Evolutionary conservation across 1,140 invertebrate species (phyloP), one percentile per base, ranked within the genome.

Genomic region (Musca domestica): DNA sequence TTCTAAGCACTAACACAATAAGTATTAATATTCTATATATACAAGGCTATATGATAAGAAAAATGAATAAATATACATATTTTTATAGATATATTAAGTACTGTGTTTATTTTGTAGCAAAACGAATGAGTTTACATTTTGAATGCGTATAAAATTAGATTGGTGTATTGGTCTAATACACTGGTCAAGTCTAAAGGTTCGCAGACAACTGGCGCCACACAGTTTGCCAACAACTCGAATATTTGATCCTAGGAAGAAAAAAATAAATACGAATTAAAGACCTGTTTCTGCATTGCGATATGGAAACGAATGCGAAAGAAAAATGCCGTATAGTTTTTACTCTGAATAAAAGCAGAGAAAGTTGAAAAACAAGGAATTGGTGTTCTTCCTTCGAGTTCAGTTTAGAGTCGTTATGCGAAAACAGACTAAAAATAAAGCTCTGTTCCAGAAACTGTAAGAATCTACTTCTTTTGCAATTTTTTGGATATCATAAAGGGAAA

Each of bases 171-270:
- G 15, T 23, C 52, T 27, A 56, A 74, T 61, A 74, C 73, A 68
- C 70, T 49, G 34, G 15, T 63, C 19, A 15, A 80, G 65, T 47
- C 65, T 71, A 23, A 76, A 76, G 2, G 71, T 76, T 1, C 74
- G 68, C 17, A 80, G 65, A 7, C 76, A 75, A 70, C 77, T 79
- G 25, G 66, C 66, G 27, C 67, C 71, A 20, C 65, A 64, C n/a
- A 78, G 76, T 3, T 69, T 66, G 0, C 77, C 77, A 15, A 80
- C 76, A 7, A 74, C 65, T 51, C 75, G 74, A 1, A 80, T 52
- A n/a, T 56, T 71, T 34, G 71, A 71, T 19, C 74, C 77, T 79
- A 23, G 1, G 20, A 14, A 9, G 15, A 58, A 66, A 67, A 67
- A 61, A 19, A 41, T 15, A 27, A 49, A 48, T 46, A 27, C 56